Base-by-base conservation (phyloP, 2,113 vertebrate genomes). In the Brienomyrus longianalis region DNA sequence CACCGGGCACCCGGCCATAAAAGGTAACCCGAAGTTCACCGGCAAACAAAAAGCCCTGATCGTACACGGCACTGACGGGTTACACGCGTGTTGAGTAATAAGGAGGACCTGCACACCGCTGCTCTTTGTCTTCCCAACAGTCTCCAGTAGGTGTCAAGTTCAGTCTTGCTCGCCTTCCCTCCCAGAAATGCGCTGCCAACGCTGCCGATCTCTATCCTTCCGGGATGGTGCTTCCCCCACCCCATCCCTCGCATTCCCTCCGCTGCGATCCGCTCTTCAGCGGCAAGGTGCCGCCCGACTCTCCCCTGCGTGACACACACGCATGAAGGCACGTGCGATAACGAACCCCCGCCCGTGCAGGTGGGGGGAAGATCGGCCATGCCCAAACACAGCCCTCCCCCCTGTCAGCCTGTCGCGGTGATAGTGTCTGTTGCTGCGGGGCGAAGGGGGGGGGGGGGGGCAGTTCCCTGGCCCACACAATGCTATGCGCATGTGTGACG, bases 1-100 rank as follows among this genome's bases (percentile, higher is more conserved):
- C 17, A 19, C 31, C 5, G 11, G 89, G 50, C 84, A 43, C 35
- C 84, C 19, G 3, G 89, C 89, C 89, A 90, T 88, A 9, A 59
- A 47, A 89, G 89, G 88, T 85, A 89, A 89, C 31, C 27, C 50
- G 19, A 27, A 83, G 59, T 88, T 91, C 74, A 88, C 19, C 56
- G 21, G 15, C 43, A 48, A 85, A 85, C 21, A 54, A 89, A 89
- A 84, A 50, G 45, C 48, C 45, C 35, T 43, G 35, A 80, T 43
- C 31, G 35, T 43, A 35, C 31, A n/a, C 35, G 11, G 15, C 74
- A 19, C 74, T 80, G 74, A 80, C 35, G 31, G 31, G n/a, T 87
- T 52, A 51, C 50, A 87, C 15, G n/a, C 15, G 48, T 87, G 15
- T 35, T 54, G 85, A 54, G 51, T 87, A 87, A 87, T 56, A 21